These are phyloP conservation scores for Neocrepidodera transversa DNA, from an alignment of 2,888 invertebrate species.

Conservation along the genomic window DNA sequence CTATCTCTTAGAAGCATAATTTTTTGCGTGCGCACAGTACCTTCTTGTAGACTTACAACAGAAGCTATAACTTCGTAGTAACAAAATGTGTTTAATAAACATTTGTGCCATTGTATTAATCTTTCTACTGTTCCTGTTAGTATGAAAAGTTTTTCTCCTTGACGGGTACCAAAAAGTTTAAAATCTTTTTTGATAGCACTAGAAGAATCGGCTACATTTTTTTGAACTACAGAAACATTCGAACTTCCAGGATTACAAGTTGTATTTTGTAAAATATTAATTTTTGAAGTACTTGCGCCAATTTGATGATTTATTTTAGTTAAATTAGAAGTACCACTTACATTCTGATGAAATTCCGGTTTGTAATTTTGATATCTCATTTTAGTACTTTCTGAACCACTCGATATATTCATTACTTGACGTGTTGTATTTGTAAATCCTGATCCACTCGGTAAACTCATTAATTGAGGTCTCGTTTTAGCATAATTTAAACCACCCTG, in stretches of 20 bases:
- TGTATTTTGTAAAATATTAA: too few relatives aligned
- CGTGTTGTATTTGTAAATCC: too few relatives aligned
- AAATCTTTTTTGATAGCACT: neutral
- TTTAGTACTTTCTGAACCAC: too few relatives aligned
- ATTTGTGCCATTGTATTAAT: slow-evolving; percentile 49
- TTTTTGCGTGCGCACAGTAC: slow-evolving; percentile 44
- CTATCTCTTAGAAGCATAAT: slow-evolving; percentile 65
- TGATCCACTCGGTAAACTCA: too few relatives aligned
- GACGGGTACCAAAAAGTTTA: slow-evolving; percentile 2
- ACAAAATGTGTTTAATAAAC: slow-evolving; percentile 30
- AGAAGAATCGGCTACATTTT: neutral
- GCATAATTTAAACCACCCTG: too few relatives aligned
- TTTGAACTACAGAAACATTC: neutral
- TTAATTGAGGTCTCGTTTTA: too few relatives aligned
- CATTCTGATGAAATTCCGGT: too few relatives aligned
- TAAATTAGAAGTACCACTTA: too few relatives aligned
- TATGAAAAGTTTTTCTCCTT: neutral
- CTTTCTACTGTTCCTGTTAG: slow-evolving; percentile 39
- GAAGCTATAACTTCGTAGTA: slow-evolving; percentile 51
- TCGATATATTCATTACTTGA: too few relatives aligned
- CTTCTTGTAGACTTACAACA: slow-evolving; percentile 47
- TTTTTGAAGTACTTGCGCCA: neutral
- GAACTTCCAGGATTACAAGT: too few relatives aligned
- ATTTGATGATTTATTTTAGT: too few relatives aligned
- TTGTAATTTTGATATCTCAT: too few relatives aligned